Percentiles rank a stretch among this genome's conserved stretches.
phyloP scores from a whole-genome alignment of 2,113 vertebrate species.

The Donacobius atricapilla region DNA sequence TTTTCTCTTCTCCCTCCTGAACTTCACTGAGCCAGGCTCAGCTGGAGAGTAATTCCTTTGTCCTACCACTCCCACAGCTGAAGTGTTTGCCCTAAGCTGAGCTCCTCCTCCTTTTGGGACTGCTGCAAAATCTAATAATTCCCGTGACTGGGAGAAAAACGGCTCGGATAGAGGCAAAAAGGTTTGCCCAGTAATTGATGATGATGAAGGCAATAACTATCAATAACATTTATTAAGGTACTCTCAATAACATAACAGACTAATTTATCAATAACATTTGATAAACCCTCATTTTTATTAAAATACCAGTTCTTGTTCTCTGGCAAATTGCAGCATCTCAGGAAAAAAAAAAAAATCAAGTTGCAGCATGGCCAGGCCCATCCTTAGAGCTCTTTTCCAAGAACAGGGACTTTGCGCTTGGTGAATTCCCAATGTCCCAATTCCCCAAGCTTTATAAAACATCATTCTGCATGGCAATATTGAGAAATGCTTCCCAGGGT shows the following conservation, averaged over 20 bases:
- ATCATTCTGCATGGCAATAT: background rate
- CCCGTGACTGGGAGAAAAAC: conserved; percentile 31
- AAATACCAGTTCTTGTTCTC: conserved; percentile 30
- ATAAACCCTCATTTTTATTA: background rate
- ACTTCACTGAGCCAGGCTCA: conserved; percentile 22
- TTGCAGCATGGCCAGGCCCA: background rate
- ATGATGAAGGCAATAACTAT: background rate
- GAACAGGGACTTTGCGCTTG: background rate
- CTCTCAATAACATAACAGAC: background rate
- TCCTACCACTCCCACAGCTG: conserved; percentile 18
- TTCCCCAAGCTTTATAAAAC: background rate
- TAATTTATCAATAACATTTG: background rate
- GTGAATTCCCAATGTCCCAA: background rate
- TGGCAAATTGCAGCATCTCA: conserved; percentile 35
- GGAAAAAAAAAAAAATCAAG: background rate
- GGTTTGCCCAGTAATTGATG: background rate
- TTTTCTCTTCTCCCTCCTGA: conserved; percentile 43
- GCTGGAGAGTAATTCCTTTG: background rate
- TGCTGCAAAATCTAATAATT: conserved; percentile 44
- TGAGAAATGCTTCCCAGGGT: background rate
- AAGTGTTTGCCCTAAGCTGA: conserved; percentile 43
- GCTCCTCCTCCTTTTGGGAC: conserved; percentile 48
- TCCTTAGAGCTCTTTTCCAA: background rate
- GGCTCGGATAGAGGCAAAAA: background rate
- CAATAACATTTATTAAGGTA: background rate